phyloP scores from a whole-genome alignment of 2,797 vertebrate genomes.

The Sphenodon punctatus region DNA sequence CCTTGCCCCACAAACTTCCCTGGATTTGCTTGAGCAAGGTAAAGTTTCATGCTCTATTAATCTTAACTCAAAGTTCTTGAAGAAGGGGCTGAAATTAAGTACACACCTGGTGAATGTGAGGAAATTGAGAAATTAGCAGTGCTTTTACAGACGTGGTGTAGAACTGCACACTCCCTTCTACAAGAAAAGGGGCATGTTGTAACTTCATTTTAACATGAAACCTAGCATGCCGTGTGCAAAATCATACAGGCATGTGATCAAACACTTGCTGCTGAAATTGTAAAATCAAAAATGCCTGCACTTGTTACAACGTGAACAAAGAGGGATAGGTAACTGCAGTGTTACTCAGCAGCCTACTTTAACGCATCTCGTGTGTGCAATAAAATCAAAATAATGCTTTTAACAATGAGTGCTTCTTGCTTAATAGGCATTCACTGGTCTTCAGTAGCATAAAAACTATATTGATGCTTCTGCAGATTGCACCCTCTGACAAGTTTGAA shows the following conservation, averaged over 20 bases:
- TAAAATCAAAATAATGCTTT: constrained; percentile 47
- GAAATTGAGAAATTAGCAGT: not conserved
- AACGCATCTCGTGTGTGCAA: constrained; percentile 48
- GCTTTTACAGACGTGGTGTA: not conserved
- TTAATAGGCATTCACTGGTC: constrained; percentile 9
- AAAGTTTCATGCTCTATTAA: not conserved
- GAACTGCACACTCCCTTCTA: not conserved
- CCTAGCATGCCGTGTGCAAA: not conserved
- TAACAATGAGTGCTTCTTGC: not conserved
- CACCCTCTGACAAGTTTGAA: not conserved
- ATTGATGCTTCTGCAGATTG: not conserved
- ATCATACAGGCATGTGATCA: not conserved
- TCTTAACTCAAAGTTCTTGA: not conserved
- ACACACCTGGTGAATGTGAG: not conserved
- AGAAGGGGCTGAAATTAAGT: not conserved
- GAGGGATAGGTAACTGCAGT: constrained; percentile 19
- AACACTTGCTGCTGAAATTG: not conserved
- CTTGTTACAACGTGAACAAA: constrained; percentile 1
- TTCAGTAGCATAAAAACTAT: not conserved
- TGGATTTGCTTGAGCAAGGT: not conserved
- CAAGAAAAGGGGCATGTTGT: not conserved
- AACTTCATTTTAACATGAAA: not conserved
- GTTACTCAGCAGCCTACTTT: not conserved
- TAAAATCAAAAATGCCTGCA: not conserved
- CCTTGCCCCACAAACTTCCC: not conserved